Percentiles rank a stretch among this genome's conserved stretches.
Evolutionary conservation across 2,888 invertebrate species (phyloP).

Genomic region (Campoletis raptor): DNA sequence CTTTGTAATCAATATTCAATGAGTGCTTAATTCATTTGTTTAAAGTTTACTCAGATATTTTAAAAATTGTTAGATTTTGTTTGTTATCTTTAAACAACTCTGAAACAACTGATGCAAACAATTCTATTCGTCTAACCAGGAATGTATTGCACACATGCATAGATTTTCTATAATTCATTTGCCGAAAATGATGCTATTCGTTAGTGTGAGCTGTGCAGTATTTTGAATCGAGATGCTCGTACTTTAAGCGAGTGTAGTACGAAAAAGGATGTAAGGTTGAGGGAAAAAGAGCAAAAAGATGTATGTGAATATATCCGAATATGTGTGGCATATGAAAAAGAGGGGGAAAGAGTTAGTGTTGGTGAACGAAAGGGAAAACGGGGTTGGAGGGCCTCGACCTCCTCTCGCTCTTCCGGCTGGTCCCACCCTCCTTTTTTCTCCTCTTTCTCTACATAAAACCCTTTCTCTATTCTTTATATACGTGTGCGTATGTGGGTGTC

Average conservation of each 20-base stretch:
- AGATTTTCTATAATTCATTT: neutral
- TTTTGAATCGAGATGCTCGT: slow-evolving; percentile 36
- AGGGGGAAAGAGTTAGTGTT: slow-evolving; percentile 72
- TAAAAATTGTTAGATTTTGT: neutral
- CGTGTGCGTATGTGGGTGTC: slow-evolving; percentile 65
- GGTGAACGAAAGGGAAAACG: slow-evolving; percentile 81
- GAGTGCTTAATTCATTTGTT: neutral
- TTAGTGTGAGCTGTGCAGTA: neutral
- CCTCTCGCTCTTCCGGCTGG: slow-evolving; percentile 64
- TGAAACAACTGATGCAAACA: neutral
- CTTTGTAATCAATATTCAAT: neutral
- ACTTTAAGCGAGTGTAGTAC: slow-evolving; percentile 48
- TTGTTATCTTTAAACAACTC: neutral
- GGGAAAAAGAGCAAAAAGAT: slow-evolving; percentile 62
- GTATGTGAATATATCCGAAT: slow-evolving; percentile 79
- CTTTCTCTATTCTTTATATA: slow-evolving; percentile 66
- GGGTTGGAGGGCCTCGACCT: slow-evolving; percentile 76
- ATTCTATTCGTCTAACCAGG: neutral
- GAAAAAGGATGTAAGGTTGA: slow-evolving; percentile 35
- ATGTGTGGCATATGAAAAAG: slow-evolving; percentile 74
- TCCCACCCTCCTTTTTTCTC: slow-evolving; percentile 43
- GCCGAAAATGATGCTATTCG: neutral
- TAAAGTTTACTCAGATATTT: neutral
- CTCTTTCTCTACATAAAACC: slow-evolving; percentile 56
- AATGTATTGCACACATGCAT: neutral